A percentile compares a stretch with the other conserved stretches of the same genome.
These are phyloP conservation scores for Drosophila ezoana DNA, from an alignment of 2,888 invertebrate genomes.

Conservation along the genomic window DNA sequence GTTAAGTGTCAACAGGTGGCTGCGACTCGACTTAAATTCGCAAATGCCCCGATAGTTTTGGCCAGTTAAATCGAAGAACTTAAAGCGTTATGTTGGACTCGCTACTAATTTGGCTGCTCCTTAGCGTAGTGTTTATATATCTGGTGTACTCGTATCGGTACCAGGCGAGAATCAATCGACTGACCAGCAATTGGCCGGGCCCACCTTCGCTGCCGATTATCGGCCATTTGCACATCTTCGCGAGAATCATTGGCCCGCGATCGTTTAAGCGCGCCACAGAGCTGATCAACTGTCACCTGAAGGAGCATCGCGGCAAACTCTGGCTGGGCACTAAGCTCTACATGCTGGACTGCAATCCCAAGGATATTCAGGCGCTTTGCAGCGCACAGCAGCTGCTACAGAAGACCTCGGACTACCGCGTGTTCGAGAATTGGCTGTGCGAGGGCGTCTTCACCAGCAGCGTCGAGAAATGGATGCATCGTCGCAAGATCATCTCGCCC, in stretches of 20 bases:
- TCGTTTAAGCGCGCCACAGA: conserved; percentile 41
- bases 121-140: conserved; percentile 20
- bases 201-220: conserved; percentile 59
- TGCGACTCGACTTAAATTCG: conserved; percentile 51
- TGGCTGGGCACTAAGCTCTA: conserved; percentile 68
- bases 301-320: conserved; percentile 63
- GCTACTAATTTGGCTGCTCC: conserved; percentile 41
- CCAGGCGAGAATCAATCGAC: conserved; percentile 52
- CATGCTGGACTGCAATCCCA: conserved; percentile 64
- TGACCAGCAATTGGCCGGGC: conserved; percentile 63
- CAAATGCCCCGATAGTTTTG: conserved; percentile 23
- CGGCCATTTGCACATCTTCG: conserved; percentile 63
- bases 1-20: background rate
- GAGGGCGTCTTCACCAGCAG: conserved; percentile 58
- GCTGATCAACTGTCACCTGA: conserved; percentile 42
- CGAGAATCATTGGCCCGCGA: conserved; percentile 40
- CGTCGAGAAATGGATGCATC: conserved; percentile 61
- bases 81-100: conserved; percentile 44
- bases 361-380: conserved; percentile 63
- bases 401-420: conserved; percentile 57
- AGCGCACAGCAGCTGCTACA: conserved; percentile 63
- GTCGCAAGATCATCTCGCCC: conserved; percentile 61
- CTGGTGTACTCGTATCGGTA: conserved; percentile 32
- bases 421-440: conserved; percentile 60
- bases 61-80: conserved; percentile 43